These are phyloP conservation scores for Hylaeus volcanicus DNA, from an alignment of 1,140 invertebrate species.

Conservation along the genomic window DNA sequence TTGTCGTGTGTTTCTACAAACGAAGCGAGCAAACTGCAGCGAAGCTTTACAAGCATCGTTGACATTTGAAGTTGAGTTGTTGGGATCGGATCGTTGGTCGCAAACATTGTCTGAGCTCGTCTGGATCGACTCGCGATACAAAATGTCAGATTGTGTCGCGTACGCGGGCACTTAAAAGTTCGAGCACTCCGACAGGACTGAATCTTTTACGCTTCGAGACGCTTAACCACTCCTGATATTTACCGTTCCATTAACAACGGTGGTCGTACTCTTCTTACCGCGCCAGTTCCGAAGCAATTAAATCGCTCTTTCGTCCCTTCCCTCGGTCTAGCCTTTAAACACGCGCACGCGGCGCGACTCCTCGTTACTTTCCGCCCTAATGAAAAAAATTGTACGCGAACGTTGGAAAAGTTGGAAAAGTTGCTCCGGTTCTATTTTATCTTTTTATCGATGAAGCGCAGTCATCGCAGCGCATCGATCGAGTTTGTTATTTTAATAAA, in stretches of 20 bases:
- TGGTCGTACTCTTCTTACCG: not conserved
- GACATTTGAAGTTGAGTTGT: not conserved
- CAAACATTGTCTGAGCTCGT: too few species aligned
- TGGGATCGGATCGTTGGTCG: too few species aligned
- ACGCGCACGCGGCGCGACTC: not conserved
- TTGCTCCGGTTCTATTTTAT: not conserved
- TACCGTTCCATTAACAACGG: slow-evolving; percentile 38
- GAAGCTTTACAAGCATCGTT: not conserved
- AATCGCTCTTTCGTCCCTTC: slow-evolving; percentile 8
- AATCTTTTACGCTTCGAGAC: slow-evolving; percentile 41
- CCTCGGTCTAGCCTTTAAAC: slow-evolving; percentile 1
- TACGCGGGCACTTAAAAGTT: slow-evolving; percentile 30
- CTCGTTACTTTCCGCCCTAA: not conserved
- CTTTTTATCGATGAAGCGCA: not conserved
- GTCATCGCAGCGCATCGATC: not conserved
- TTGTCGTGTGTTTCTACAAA: not conserved
- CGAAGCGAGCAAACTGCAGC: not conserved
- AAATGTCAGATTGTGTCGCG: slow-evolving; percentile 25
- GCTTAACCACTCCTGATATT: slow-evolving; percentile 30
- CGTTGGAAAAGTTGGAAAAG: not conserved
- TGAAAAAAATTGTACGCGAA: not conserved
- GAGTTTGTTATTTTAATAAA: slow-evolving; percentile 27
- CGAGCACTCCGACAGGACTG: not conserved
- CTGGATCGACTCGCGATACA: not conserved
- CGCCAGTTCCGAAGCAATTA: slow-evolving; percentile 30